These are phyloP conservation scores for Somateria mollissima DNA, from an alignment of 2,797 vertebrate genomes.

Conservation along the genomic window DNA sequence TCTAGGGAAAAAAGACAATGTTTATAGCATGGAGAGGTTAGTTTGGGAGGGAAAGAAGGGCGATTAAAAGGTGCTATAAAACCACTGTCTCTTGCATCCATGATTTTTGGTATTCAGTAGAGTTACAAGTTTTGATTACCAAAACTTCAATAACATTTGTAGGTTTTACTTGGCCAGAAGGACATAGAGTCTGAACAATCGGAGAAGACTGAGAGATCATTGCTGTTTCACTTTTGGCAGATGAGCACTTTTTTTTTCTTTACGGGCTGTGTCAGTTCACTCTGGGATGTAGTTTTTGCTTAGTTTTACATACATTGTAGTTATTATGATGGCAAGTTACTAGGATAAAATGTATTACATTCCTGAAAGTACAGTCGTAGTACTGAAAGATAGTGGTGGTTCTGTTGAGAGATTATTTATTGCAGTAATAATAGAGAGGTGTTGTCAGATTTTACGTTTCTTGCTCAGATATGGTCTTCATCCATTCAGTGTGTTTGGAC, in stretches of 20 bases:
- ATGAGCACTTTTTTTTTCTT: neutral
- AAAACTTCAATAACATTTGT: neutral
- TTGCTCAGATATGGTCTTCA: neutral
- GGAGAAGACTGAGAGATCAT: neutral
- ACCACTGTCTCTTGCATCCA: neutral
- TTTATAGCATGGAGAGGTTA: neutral
- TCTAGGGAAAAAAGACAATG: neutral
- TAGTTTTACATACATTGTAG: neutral
- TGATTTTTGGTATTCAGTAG: neutral
- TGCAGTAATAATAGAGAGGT: neutral
- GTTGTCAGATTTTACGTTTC: neutral
- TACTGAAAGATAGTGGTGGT: neutral
- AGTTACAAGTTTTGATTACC: neutral
- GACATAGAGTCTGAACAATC: neutral
- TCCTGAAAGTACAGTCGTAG: neutral
- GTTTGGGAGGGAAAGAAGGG: neutral
- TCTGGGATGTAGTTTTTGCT: neutral
- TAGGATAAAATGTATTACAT: neutral
- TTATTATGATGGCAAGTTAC: neutral
- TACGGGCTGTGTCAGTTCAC: neutral
- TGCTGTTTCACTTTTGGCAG: neutral
- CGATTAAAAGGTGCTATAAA: neutral
- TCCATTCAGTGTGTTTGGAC: neutral
- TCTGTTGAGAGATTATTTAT: neutral
- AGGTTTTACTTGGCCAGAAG: neutral